A percentile compares a stretch with the other conserved stretches of the same genome.
phyloP scores from a whole-genome alignment of 2,888 invertebrate genomes.

The Unio delphinus region DNA sequence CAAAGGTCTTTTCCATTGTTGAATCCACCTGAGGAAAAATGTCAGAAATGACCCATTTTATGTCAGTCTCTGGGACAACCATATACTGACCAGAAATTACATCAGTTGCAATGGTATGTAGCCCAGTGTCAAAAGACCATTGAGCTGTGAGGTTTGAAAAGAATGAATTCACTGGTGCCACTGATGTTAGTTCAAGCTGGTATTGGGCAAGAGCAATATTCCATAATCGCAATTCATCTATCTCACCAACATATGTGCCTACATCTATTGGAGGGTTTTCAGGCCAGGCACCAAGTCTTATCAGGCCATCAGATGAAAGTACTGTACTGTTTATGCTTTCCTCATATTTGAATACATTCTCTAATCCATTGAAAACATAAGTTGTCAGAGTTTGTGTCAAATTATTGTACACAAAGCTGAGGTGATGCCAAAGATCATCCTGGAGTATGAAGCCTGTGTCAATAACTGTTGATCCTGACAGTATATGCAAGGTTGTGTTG shows the following conservation, averaged over 20 bases:
- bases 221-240: conserved; percentile 44
- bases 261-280: conserved; percentile 21
- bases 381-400: conserved; percentile 3
- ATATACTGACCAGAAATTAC: conserved; percentile 10
- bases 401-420: conserved; percentile 27
- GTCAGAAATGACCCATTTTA: conserved; percentile 13
- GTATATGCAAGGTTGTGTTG: conserved; percentile 14
- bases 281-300: conserved; percentile 37
- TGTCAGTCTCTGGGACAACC: conserved; percentile 16
- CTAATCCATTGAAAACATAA: conserved; percentile 4
- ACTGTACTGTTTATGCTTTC: conserved; percentile 2
- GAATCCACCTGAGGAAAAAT: not conserved
- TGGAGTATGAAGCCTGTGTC: conserved; percentile 14
- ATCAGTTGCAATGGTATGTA: conserved; percentile 15
- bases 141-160: conserved; percentile 15
- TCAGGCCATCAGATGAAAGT: conserved; percentile 23
- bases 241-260: conserved; percentile 16
- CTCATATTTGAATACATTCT: not conserved
- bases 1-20: not conserved
- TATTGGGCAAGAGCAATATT: conserved; percentile 16
- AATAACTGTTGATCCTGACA: conserved; percentile 14
- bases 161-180: no score
- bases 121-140: conserved; percentile 31
- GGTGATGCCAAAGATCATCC: conserved; percentile 28
- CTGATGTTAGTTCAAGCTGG: no score